These are phyloP conservation scores for Phenganax stokvisi DNA, from an alignment of 92 coral and sea anemone species.

Conservation along the genomic window DNA sequence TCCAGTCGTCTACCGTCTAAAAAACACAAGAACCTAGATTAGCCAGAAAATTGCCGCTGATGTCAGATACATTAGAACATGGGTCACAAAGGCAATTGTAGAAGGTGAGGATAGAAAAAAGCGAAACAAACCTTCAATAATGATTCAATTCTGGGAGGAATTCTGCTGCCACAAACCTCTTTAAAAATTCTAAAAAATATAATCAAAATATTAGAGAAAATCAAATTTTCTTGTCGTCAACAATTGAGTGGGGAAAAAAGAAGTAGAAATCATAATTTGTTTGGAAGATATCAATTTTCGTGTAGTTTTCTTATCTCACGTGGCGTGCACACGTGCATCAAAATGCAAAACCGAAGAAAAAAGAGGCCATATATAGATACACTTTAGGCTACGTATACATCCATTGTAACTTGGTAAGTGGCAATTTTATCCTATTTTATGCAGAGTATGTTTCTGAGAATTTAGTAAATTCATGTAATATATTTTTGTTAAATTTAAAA, in stretches of 20 bases:
- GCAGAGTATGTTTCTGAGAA: too few relatives aligned
- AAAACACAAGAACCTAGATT: background rate
- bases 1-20: constrained; percentile 79
- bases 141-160: constrained; percentile 22
- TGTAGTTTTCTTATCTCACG: too few relatives aligned
- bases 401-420: too few relatives aligned
- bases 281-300: too few relatives aligned
- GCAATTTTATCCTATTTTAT: too few relatives aligned
- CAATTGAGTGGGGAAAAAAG: background rate
- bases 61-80: background rate
- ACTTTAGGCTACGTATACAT: too few relatives aligned
- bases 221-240: background rate
- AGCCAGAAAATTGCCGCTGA: background rate
- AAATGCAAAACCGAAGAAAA: too few relatives aligned
- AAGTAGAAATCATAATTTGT: background rate
- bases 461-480: too few relatives aligned
- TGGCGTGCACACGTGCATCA: too few relatives aligned
- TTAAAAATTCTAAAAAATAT: constrained; percentile 19
- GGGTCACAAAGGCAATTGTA: background rate
- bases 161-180: constrained; percentile 29
- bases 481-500: too few relatives aligned
- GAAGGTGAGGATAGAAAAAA: background rate
- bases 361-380: too few relatives aligned
- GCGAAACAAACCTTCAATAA: constrained; percentile 15
- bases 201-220: background rate